Evolutionary conservation across 92 coral and sea anemone species (phyloP).

Genomic region (Phenganax subtilis): DNA sequence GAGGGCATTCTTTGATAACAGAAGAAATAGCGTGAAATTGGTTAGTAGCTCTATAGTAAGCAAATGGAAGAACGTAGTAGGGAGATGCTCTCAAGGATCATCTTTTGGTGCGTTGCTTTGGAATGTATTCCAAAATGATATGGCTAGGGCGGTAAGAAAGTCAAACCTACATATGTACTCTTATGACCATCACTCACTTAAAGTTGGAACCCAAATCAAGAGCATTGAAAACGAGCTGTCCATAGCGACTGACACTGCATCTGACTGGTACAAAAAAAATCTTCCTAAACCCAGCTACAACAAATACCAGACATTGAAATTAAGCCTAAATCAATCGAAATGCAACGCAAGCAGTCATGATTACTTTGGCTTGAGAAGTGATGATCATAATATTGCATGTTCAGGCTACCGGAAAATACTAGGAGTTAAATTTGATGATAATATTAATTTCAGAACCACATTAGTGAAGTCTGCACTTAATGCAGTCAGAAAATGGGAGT

Average conservation of each 20-base stretch:
- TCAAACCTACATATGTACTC: too few species aligned
- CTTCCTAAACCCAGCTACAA: too few species aligned
- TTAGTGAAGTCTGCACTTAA: too few species aligned
- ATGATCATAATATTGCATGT: too few species aligned
- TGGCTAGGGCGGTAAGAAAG: too few species aligned
- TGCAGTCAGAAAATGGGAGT: background rate
- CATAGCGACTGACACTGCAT: slow-evolving; percentile 1
- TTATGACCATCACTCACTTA: too few species aligned
- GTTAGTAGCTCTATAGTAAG: background rate
- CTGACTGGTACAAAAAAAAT: background rate
- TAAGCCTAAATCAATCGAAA: slow-evolving; percentile 38
- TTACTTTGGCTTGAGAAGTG: background rate
- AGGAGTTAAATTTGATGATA: slow-evolving; percentile 22
- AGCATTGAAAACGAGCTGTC: background rate
- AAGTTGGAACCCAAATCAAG: too few species aligned
- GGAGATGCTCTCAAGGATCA: slow-evolving; percentile 51
- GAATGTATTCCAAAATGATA: too few species aligned
- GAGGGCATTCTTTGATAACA: slow-evolving; percentile 41
- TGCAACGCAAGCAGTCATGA: slow-evolving; percentile 34
- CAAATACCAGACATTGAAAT: background rate
- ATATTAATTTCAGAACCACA: slow-evolving; percentile 28
- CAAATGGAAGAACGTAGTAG: slow-evolving; percentile 33
- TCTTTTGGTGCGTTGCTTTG: too few species aligned
- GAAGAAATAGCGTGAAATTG: slow-evolving; percentile 1
- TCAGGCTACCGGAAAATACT: slow-evolving; percentile 18